Evolutionary conservation across 2,888 invertebrate genomes (phyloP).

Genomic region (Uloborus plumipes): DNA sequence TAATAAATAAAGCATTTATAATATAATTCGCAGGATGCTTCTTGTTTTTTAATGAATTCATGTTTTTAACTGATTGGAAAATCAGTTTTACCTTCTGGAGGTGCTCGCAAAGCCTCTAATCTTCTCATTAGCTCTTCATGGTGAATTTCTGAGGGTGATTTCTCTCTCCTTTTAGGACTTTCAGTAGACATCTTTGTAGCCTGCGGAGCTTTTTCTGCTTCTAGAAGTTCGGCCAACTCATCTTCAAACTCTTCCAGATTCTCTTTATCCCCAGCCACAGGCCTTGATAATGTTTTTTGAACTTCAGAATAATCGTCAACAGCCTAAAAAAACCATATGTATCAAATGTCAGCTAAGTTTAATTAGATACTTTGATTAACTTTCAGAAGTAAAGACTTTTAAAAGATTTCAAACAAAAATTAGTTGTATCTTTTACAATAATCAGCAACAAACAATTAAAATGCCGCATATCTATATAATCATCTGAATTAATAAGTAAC

Average conservation of each 20-base stretch:
- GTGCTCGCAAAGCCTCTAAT: constrained; percentile 31
- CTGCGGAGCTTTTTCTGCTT: constrained; percentile 4
- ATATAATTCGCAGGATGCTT: no score
- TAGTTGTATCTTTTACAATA: no score
- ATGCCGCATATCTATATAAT: no score
- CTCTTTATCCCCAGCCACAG: constrained; percentile 13
- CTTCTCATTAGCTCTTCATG: constrained; percentile 37
- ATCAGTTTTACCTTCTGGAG: constrained; percentile 37
- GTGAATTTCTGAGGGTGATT: constrained; percentile 9
- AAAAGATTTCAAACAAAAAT: no score
- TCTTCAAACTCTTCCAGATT: constrained; percentile 48
- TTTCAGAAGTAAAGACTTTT: no score
- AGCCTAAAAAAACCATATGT: constrained; percentile 10
- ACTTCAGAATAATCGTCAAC: constrained; percentile 47
- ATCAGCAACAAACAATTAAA: no score
- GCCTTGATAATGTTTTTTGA: constrained; percentile 35
- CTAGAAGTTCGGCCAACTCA: constrained; percentile 31
- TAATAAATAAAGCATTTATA: no score
- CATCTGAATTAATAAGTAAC: no score
- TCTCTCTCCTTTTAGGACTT: neutral
- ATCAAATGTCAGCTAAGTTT: neutral
- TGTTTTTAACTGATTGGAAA: no score
- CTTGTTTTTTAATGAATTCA: no score
- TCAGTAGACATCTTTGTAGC: neutral
- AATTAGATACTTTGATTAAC: no score